Conservation (phyloP, 2,888 invertebrate species). For the Hipparchia semele region DNA sequence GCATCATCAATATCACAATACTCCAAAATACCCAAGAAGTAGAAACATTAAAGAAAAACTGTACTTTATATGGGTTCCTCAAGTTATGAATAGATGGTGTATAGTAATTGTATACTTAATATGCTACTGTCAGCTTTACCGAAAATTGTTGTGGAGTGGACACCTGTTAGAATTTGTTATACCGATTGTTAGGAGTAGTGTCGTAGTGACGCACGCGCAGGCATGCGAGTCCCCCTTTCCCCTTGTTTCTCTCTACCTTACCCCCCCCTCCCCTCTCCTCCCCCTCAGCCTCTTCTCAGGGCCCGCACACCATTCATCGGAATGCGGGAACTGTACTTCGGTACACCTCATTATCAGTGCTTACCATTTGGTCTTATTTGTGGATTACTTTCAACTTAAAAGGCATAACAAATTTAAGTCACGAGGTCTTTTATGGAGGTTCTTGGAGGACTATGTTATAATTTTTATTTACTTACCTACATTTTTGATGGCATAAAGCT, state of each 20-base stretch:
- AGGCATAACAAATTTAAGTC: constrained; percentile 21
- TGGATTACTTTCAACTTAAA: constrained; percentile 34
- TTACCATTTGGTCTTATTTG: constrained; percentile 61
- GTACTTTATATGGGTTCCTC: constrained; percentile 19
- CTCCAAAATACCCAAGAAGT: constrained; percentile 14
- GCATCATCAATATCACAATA: too few species aligned
- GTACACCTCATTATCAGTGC: constrained; percentile 68
- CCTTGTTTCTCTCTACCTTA: constrained; percentile 30
- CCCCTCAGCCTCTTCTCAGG: constrained; percentile 41
- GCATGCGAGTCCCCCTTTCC: constrained; percentile 59
- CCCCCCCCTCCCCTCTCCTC: constrained; percentile 27
- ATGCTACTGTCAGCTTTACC: constrained; percentile 50
- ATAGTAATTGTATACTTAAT: constrained; percentile 35
- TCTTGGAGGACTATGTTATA: too few species aligned
- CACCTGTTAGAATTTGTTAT: constrained; percentile 72
- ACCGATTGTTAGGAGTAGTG: constrained; percentile 58
- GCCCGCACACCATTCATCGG: constrained; percentile 67
- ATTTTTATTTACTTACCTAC: too few species aligned
- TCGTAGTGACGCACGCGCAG: constrained; percentile 70
- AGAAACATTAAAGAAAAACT: constrained; percentile 25
- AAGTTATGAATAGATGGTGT: constrained; percentile 38
- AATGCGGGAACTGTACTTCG: constrained; percentile 70
- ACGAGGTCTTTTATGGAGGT: neutral
- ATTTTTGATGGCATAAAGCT: too few species aligned
- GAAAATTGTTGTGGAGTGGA: constrained; percentile 61